Base-by-base conservation (phyloP, 2,797 vertebrate genomes). In the Ambastaia sidthimunki region DNA sequence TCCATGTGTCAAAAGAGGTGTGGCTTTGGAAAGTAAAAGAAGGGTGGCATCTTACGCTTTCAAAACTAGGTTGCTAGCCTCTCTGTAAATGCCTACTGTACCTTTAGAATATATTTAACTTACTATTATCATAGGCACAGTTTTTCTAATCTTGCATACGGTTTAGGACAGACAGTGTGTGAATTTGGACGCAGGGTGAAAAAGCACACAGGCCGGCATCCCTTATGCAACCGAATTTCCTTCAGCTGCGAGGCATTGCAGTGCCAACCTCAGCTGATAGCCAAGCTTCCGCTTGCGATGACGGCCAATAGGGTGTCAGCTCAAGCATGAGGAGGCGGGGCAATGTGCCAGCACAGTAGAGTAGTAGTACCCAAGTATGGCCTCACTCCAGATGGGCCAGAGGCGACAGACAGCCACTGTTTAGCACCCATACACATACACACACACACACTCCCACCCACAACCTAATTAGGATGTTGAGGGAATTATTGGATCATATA, bases 301-400 rank as follows among this genome's bases (percentile, higher is more conserved):
- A 78, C 60, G 78, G 74, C 78, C 74, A 80, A 76, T 72, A 31
- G 34, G 72, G 37, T 82, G 77, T 76, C 85, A 86, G 81, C 78
- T 82, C 74, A 76, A 65, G 66, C 71, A 82, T 73, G 75, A 84
- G 55, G 50, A 82, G 80, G 83, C 7, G 78, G 68, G 71, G 82
- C 71, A 84, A 78, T 74, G 67, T 84, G 83, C 80, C 80, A 86
- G 72, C 66, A 73, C 72, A 81, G 60, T 70, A 74, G 72, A 65
- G 73, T 47, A 31, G 28, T 78, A 82, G 82, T 68, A 75, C 80
- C 70, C 78, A 84, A 88, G 82, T 74, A 88, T 90, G 91, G 90
- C 90, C 88, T 78, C 67, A 75, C 90, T 93, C 93, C 92, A 94
- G 91, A 88, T 91, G 88, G 90, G 90, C 88, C 80, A 84, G 87